Percentiles rank a stretch among this genome's conserved stretches.
Conservation (phyloP, 2,113 vertebrate genomes). For the Tringa solitaria region DNA sequence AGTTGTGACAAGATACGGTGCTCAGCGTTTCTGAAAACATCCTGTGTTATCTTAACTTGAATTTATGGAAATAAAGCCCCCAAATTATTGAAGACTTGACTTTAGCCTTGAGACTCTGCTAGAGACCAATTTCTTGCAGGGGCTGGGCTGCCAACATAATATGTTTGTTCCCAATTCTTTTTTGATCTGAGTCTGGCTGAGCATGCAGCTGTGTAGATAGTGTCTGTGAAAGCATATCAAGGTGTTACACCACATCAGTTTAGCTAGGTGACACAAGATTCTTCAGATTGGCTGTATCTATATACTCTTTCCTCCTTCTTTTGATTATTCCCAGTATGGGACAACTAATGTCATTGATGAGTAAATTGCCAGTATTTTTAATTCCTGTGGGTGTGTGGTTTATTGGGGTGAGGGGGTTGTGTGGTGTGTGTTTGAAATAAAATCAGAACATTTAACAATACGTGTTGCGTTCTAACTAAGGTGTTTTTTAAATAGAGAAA, state of each 20-base stretch:
- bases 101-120: not conserved
- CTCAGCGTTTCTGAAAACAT: not conserved
- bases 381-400: not conserved
- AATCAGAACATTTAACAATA: not conserved
- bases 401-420: not conserved
- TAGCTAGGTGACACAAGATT: not conserved
- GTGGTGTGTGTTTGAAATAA: not conserved
- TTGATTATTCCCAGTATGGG: not conserved
- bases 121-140: not conserved
- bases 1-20: not conserved
- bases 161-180: not conserved
- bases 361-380: not conserved
- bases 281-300: not conserved
- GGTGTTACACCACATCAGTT: not conserved
- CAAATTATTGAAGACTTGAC: not conserved
- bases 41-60: not conserved
- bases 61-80: not conserved
- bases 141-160: not conserved
- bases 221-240: not conserved
- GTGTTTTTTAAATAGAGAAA: not conserved
- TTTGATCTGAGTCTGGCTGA: not conserved
- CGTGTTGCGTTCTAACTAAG: not conserved
- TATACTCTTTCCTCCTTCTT: not conserved
- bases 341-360: not conserved
- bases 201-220: accelerated